A percentile compares a stretch with the other conserved stretches of the same genome.
These are phyloP conservation scores for Holcopasites calliopsidis DNA, from an alignment of 1,140 invertebrate species.

Conservation along the genomic window DNA sequence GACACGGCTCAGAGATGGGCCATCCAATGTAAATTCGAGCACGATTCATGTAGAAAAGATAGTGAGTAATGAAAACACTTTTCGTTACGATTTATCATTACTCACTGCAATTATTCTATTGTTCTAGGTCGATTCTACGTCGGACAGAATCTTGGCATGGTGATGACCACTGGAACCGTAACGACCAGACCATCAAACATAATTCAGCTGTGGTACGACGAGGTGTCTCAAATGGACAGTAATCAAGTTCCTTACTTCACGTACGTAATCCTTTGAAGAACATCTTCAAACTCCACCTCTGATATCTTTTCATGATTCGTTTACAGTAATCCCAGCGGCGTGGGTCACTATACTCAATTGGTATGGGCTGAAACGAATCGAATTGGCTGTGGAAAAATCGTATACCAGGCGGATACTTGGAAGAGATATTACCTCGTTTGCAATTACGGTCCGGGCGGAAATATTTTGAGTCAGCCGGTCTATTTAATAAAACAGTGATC, in stretches of 20 bases:
- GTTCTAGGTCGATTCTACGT: too few species aligned
- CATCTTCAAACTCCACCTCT: not conserved
- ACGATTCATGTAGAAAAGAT: constrained; percentile 47
- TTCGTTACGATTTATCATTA: too few species aligned
- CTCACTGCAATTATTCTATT: too few species aligned
- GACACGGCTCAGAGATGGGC: constrained; percentile 59
- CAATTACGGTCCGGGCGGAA: constrained; percentile 79
- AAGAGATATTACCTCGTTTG: constrained; percentile 63
- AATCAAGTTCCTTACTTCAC: not conserved
- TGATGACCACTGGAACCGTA: constrained; percentile 4
- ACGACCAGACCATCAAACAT: not conserved
- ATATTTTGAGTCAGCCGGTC: constrained; percentile 37
- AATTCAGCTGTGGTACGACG: constrained; percentile 56
- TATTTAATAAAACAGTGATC: constrained; percentile 36
- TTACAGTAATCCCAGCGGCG: not conserved
- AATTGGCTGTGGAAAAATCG: constrained; percentile 69
- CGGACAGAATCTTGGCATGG: constrained; percentile 56
- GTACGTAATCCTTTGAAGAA: constrained; percentile 19
- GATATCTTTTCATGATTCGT: not conserved
- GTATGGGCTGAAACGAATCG: constrained; percentile 70
- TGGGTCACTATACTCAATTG: constrained; percentile 54
- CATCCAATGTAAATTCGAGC: constrained; percentile 54
- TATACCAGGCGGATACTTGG: constrained; percentile 37
- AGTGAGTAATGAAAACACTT: constrained; percentile 7
- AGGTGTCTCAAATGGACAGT: constrained; percentile 32